phyloP scores from a whole-genome alignment of 2,113 vertebrate species.

The Spheniscus mendiculus region DNA sequence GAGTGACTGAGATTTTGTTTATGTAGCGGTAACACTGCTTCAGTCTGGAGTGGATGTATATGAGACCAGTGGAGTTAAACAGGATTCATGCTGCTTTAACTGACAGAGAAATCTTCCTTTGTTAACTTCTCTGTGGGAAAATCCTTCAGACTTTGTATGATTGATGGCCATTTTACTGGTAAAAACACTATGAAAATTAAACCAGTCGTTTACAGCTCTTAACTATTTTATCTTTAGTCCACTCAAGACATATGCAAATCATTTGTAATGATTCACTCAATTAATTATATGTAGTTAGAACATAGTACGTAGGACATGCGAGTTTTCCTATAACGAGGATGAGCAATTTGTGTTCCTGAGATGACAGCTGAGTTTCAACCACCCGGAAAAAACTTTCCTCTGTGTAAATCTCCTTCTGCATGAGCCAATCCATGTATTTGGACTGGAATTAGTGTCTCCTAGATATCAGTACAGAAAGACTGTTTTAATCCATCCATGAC shows the following conservation, averaged over 20 bases:
- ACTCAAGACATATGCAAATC: not conserved
- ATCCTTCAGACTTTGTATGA: constrained; percentile 16
- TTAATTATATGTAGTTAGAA: not conserved
- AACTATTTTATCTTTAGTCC: not conserved
- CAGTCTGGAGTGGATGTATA: not conserved
- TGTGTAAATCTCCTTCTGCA: not conserved
- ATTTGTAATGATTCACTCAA: not conserved
- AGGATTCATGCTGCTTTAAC: constrained; percentile 39
- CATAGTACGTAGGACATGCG: fast-evolving
- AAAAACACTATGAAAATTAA: not conserved
- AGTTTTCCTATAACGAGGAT: not conserved
- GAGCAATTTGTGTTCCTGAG: not conserved
- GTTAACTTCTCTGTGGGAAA: constrained; percentile 29
- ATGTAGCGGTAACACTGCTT: not conserved
- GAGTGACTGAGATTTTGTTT: not conserved
- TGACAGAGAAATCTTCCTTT: constrained; percentile 30
- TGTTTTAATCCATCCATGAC: not conserved
- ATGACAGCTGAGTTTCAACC: not conserved
- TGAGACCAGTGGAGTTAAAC: constrained; percentile 12
- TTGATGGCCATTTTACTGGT: constrained; percentile 20
- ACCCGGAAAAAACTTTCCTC: not conserved
- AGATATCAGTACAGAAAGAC: not conserved
- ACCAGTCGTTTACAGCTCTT: not conserved
- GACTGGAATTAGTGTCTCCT: not conserved
- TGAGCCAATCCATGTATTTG: not conserved